Percentiles rank a stretch among this genome's conserved stretches.
phyloP scores from a whole-genome alignment of 92 coral and sea anemone species.

The Bergia sp. region DNA sequence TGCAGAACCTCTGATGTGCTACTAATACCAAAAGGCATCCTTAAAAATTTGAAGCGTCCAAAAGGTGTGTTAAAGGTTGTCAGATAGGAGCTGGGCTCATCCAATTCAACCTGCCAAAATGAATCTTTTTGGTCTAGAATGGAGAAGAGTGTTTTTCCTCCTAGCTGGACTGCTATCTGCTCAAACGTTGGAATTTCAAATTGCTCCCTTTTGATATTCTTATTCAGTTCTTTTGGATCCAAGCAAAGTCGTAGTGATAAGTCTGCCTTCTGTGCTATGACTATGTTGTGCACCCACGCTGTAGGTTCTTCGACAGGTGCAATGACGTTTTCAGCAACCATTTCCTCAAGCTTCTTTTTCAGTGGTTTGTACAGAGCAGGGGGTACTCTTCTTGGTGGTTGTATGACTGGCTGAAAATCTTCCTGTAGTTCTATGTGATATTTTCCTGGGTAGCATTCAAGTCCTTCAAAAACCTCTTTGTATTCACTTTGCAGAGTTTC shows the following conservation, averaged over 20 bases:
- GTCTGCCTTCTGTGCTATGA: slow-evolving; percentile 36
- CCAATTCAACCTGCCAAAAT: background rate
- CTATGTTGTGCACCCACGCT: slow-evolving; percentile 36
- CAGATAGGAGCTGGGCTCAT: background rate
- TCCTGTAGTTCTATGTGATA: slow-evolving; percentile 16
- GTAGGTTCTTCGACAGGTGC: slow-evolving; percentile 29
- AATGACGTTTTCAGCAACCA: slow-evolving; percentile 15
- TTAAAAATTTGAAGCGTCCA: background rate
- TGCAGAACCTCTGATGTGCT: background rate
- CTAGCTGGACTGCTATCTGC: slow-evolving; percentile 6
- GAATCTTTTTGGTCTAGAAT: background rate
- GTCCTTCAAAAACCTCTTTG: slow-evolving; percentile 24
- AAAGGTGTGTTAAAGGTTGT: background rate
- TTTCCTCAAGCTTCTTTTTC: slow-evolving; percentile 27
- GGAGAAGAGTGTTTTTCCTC: background rate
- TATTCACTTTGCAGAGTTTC: slow-evolving; percentile 24
- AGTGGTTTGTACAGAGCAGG: slow-evolving; percentile 30
- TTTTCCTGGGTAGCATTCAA: slow-evolving; percentile 24
- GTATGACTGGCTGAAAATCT: slow-evolving; percentile 30
- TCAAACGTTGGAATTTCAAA: background rate
- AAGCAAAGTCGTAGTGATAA: slow-evolving; percentile 28
- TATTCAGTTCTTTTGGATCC: slow-evolving; percentile 31
- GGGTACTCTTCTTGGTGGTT: slow-evolving; percentile 31
- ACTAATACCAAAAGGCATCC: background rate
- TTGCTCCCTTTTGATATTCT: slow-evolving; percentile 6